These are phyloP conservation scores for Marcusenius ussheri DNA, from an alignment of 2,113 vertebrate genomes.

Conservation along the genomic window DNA sequence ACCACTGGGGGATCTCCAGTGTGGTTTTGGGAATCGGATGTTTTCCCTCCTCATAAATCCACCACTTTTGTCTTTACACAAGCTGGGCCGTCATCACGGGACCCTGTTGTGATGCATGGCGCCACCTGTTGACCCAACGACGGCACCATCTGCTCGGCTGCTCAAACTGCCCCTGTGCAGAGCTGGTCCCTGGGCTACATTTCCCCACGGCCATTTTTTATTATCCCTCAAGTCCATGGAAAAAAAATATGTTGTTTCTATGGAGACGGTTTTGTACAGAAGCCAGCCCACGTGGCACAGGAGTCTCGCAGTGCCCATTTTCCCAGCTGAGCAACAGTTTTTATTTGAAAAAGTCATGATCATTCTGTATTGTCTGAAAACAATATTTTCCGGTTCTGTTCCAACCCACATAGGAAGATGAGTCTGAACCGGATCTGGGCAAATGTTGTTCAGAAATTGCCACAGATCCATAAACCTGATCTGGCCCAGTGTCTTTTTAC, in stretches of 20 bases:
- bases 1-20: background rate
- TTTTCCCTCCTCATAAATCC: background rate
- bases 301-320: background rate
- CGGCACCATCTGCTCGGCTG: background rate
- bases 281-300: background rate
- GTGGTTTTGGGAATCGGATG: background rate
- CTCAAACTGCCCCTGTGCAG: background rate
- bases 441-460: too few species aligned
- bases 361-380: background rate
- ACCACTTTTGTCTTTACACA: background rate
- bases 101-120: too few species aligned
- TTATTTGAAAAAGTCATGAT: background rate
- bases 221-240: background rate
- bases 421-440: too few species aligned
- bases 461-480: too few species aligned
- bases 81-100: background rate
- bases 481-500: too few species aligned
- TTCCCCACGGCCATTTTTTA: background rate
- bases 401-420: too few species aligned
- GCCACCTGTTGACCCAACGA: background rate
- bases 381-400: background rate
- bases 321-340: background rate
- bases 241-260: background rate
- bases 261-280: background rate
- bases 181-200: background rate